These are phyloP conservation scores for Brachyalestes nurse DNA, from an alignment of 2,797 vertebrate species.

Conservation along the genomic window DNA sequence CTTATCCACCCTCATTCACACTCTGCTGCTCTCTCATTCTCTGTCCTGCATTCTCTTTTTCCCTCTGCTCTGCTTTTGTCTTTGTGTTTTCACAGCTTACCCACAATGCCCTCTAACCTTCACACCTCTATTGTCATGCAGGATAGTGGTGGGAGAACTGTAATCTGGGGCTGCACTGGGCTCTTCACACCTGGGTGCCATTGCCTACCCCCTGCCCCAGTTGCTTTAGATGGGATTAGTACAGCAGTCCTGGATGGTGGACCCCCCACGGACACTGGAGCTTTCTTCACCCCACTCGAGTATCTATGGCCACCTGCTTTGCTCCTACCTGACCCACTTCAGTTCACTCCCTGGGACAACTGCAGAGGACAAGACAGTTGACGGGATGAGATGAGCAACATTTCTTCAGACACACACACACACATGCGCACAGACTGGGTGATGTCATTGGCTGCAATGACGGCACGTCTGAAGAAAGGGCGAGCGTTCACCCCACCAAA, in stretches of 20 bases:
- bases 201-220: slow-evolving; percentile 14
- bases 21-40: slow-evolving; percentile 57
- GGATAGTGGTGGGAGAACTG: slow-evolving; percentile 50
- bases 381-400: slow-evolving; percentile 7
- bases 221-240: slow-evolving; percentile 14
- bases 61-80: slow-evolving; percentile 60
- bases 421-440: slow-evolving; percentile 21
- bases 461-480: slow-evolving; percentile 31
- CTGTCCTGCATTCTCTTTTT: slow-evolving; percentile 13
- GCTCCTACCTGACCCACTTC: slow-evolving; percentile 23
- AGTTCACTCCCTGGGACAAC: slow-evolving; percentile 3
- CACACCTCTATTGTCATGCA: slow-evolving; percentile 66
- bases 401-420: slow-evolving; percentile 24
- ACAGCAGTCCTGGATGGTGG: neutral
- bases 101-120: slow-evolving; percentile 58
- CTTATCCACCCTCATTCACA: slow-evolving; percentile 36
- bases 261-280: slow-evolving; percentile 29
- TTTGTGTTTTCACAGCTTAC: slow-evolving; percentile 61
- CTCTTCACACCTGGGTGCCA: slow-evolving; percentile 70
- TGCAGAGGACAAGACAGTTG: slow-evolving; percentile 7
- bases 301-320: slow-evolving; percentile 45
- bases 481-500: neutral
- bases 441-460: slow-evolving; percentile 49
- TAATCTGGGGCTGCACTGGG: slow-evolving; percentile 58
- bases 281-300: slow-evolving; percentile 39